These are phyloP conservation scores for Rhinolophus sinicus DNA, from an alignment of 2,113 vertebrate genomes.

Conservation along the genomic window DNA sequence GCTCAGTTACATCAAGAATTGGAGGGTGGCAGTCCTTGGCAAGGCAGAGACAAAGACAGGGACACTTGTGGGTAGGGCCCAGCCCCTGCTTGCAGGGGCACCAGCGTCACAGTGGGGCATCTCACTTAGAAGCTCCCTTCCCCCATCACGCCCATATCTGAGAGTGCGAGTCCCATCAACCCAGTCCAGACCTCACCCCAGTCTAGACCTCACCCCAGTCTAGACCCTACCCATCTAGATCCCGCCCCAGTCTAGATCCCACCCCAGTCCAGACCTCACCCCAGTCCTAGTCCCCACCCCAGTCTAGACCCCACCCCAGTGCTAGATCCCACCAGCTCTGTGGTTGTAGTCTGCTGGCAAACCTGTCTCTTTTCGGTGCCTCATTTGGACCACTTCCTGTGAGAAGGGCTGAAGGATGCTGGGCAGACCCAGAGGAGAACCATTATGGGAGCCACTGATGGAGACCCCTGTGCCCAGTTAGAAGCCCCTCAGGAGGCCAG, in stretches of 20 bases:
- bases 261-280: no score
- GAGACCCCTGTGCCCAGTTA: background rate
- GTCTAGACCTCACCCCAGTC: background rate
- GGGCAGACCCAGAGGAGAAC: background rate
- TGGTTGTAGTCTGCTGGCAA: background rate
- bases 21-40: background rate
- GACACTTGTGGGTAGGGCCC: background rate
- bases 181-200: background rate
- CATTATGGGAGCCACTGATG: fast-evolving
- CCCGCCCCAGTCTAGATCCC: background rate
- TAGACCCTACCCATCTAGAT: background rate
- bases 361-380: background rate
- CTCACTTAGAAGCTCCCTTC: no score
- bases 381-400: background rate
- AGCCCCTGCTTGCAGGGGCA: no score
- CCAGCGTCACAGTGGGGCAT: fast-evolving
- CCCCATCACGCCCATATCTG: background rate
- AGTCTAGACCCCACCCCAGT: no score
- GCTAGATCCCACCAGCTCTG: no score
- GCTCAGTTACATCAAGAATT: background rate
- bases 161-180: background rate
- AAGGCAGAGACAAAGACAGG: background rate
- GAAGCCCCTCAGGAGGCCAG: background rate
- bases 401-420: background rate
- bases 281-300: no score